These are phyloP conservation scores for Drusus annulatus DNA, from an alignment of 1,140 invertebrate genomes.

Conservation along the genomic window DNA sequence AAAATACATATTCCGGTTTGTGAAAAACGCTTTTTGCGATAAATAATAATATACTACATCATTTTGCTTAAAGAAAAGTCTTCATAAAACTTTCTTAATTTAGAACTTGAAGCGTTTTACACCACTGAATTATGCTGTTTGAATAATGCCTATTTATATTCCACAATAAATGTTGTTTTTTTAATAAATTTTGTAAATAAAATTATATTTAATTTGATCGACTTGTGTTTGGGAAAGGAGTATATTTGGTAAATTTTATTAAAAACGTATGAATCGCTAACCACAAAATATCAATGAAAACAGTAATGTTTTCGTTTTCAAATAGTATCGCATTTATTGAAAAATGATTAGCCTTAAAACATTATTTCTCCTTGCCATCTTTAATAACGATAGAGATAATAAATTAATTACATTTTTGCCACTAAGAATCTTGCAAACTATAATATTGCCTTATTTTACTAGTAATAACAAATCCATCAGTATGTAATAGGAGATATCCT, in stretches of 20 bases:
- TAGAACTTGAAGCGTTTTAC: conserved; percentile 5
- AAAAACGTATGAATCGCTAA: too few species aligned
- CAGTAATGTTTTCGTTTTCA: too few species aligned
- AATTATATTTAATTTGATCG: conserved; percentile 24
- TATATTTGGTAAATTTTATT: too few species aligned
- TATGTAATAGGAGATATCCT: not conserved
- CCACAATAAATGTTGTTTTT: not conserved
- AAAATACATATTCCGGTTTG: too few species aligned
- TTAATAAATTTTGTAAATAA: not conserved
- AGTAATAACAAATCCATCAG: not conserved
- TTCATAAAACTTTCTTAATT: too few species aligned
- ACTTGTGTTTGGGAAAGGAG: not conserved
- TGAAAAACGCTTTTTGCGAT: too few species aligned
- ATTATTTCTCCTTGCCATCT: too few species aligned
- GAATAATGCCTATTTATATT: conserved; percentile 16
- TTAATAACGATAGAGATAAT: not conserved
- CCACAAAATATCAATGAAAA: too few species aligned
- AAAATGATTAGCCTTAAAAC: too few species aligned
- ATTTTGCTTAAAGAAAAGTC: too few species aligned
- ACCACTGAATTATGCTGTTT: not conserved
- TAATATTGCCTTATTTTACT: conserved; percentile 18
- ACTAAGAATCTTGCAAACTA: conserved; percentile 36
- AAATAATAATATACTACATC: too few species aligned
- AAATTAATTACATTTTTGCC: not conserved
- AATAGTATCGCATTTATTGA: too few species aligned